Percentiles rank a stretch among this genome's conserved stretches.
Conservation (phyloP, 2,113 vertebrate species). For the Acanthisitta chloris region DNA sequence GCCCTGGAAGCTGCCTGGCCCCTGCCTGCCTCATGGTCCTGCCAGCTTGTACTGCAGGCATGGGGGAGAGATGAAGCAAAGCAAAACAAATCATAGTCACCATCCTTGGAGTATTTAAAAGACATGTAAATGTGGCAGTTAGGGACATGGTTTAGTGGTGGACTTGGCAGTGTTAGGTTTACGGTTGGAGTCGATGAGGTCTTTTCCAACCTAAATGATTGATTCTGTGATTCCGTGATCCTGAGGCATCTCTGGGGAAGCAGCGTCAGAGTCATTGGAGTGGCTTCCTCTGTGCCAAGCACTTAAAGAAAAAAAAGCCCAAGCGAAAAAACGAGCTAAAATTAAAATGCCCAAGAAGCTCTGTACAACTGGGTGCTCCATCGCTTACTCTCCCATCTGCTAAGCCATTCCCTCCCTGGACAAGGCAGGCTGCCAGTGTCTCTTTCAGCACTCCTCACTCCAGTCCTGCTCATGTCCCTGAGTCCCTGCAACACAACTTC, state of each 20-base stretch:
- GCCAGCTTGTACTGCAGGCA: background rate
- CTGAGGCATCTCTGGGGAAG: background rate
- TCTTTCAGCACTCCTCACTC: background rate
- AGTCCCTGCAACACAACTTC: background rate
- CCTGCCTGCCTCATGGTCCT: background rate
- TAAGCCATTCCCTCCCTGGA: background rate
- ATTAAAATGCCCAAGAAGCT: background rate
- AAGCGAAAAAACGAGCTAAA: background rate
- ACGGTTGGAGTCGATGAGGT: background rate
- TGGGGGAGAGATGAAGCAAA: background rate
- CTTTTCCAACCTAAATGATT: background rate
- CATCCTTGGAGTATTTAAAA: background rate
- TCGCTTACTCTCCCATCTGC: background rate
- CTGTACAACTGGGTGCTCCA: background rate
- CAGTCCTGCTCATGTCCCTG: background rate
- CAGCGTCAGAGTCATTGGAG: background rate
- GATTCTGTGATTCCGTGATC: background rate
- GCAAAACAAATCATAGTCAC: background rate
- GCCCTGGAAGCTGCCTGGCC: background rate
- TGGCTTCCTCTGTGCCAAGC: background rate
- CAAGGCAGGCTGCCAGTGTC: background rate
- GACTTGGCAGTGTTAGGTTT: background rate
- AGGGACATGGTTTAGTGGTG: background rate
- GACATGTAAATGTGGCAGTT: background rate
- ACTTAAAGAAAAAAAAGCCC: background rate